Evolutionary conservation across 37 sponge, comb jelly and placozoan species (phyloP).

Genomic region (Ephydatia muelleri): DNA sequence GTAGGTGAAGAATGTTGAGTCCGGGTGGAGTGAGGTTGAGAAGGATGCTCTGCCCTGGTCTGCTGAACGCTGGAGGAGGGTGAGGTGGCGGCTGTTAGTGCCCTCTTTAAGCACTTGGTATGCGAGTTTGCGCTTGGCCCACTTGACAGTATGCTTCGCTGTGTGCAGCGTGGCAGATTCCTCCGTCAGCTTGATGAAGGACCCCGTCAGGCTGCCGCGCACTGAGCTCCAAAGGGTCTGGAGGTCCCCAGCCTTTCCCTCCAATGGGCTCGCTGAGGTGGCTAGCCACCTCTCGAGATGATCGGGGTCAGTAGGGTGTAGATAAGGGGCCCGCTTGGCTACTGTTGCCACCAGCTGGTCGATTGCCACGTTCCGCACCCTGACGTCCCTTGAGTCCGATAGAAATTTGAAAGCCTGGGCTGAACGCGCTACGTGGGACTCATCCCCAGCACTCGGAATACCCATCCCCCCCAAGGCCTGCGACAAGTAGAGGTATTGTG

Average conservation of each 20-base stretch:
- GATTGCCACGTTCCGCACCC: not conserved
- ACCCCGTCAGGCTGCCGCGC: not conserved
- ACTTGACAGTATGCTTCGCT: not conserved
- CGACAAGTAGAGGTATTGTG: too few relatives aligned
- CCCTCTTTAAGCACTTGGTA: not conserved
- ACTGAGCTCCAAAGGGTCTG: not conserved
- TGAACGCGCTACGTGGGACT: too few relatives aligned
- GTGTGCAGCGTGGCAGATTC: not conserved
- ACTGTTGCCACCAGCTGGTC: not conserved
- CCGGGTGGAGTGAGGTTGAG: not conserved
- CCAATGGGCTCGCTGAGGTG: not conserved
- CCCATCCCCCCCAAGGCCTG: too few relatives aligned
- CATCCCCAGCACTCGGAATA: too few relatives aligned
- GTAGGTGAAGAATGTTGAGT: not conserved
- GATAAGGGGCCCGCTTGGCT: not conserved
- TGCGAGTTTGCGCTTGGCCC: not conserved
- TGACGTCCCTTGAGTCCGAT: not conserved
- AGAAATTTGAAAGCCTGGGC: too few relatives aligned
- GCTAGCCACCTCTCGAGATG: not conserved
- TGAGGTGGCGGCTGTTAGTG: not conserved
- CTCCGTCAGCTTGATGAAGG: not conserved
- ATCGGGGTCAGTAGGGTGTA: not conserved
- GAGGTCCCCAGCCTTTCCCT: not conserved
- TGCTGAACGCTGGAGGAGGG: not conserved
- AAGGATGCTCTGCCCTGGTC: not conserved